These are phyloP conservation scores for Crioceris asparagi DNA, from an alignment of 2,888 invertebrate species.

Conservation along the genomic window DNA sequence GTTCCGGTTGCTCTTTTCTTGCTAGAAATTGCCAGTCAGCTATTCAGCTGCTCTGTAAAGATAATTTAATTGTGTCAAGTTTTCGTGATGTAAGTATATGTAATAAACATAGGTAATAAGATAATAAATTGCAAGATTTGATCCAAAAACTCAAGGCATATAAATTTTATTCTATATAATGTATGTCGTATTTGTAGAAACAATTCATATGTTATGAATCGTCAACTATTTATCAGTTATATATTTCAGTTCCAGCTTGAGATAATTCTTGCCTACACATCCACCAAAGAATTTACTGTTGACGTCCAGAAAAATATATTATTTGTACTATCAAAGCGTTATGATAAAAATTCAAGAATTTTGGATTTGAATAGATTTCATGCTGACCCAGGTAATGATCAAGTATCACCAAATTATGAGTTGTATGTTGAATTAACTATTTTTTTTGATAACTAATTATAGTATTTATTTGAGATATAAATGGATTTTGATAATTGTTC, in stretches of 20 bases:
- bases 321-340: slow-evolving; percentile 34
- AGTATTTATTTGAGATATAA: too few species aligned
- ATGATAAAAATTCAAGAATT: slow-evolving; percentile 26
- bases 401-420: too few species aligned
- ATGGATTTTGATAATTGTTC: too few species aligned
- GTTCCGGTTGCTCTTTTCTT: slow-evolving; percentile 33
- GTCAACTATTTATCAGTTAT: too few species aligned
- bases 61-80: slow-evolving; percentile 35
- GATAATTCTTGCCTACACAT: slow-evolving; percentile 38
- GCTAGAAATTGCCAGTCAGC: slow-evolving; percentile 41
- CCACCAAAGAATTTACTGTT: slow-evolving; percentile 37
- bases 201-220: not conserved
- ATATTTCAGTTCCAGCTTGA: slow-evolving; percentile 21
- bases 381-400: slow-evolving; percentile 37
- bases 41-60: slow-evolving; percentile 39
- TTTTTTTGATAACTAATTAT: too few species aligned
- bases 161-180: too few species aligned
- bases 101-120: not conserved
- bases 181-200: not conserved
- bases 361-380: slow-evolving; percentile 39
- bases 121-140: not conserved
- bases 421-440: too few species aligned
- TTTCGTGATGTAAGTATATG: slow-evolving; percentile 24
- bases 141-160: not conserved
- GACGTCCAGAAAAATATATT: slow-evolving; percentile 39